phyloP scores from a whole-genome alignment of 2,113 vertebrate genomes.

The Scatophagus argus region DNA sequence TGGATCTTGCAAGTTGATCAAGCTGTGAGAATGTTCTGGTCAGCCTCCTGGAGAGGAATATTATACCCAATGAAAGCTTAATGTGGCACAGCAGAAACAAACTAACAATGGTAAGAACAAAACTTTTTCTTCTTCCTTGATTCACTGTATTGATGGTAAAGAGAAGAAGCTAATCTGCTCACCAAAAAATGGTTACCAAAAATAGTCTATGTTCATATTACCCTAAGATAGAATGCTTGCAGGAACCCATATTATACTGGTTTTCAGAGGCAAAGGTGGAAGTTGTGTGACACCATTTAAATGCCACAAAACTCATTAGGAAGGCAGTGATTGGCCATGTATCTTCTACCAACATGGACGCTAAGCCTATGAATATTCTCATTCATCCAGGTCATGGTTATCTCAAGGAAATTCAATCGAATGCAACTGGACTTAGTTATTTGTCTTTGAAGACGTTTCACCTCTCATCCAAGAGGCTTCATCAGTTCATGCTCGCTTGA shows the following conservation, averaged over 20 bases:
- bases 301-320: background rate
- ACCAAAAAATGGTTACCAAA: background rate
- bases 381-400: too few relatives aligned
- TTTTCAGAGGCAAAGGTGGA: background rate
- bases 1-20: constrained; percentile 27
- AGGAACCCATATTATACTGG: too few relatives aligned
- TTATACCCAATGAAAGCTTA: constrained; percentile 2
- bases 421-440: too few relatives aligned
- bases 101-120: background rate
- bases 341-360: too few relatives aligned
- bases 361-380: too few relatives aligned
- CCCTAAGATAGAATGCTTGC: background rate
- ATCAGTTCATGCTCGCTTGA: too few relatives aligned
- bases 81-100: background rate
- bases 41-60: background rate
- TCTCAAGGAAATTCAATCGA: too few relatives aligned
- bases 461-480: too few relatives aligned
- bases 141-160: background rate
- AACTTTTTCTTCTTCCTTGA: background rate
- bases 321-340: too few relatives aligned
- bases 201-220: background rate
- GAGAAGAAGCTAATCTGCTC: background rate
- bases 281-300: background rate
- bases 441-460: too few relatives aligned
- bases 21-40: constrained; percentile 20